Conservation (phyloP, 2,797 vertebrate genomes). For the Coregonus suidteri region DNA sequence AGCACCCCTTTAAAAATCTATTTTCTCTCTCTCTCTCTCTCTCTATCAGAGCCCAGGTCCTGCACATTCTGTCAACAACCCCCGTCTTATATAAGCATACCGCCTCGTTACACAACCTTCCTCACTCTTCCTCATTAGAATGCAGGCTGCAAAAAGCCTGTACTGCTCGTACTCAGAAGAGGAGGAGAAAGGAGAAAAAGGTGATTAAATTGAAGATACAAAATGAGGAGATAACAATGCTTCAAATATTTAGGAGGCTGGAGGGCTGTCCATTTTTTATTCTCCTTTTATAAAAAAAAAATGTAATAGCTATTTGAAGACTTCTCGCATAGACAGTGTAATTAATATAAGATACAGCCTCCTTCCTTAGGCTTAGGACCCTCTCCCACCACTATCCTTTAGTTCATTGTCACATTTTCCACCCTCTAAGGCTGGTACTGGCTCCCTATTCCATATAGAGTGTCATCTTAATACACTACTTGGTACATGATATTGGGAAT, state of each 20-base stretch:
- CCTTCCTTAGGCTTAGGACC: not conserved
- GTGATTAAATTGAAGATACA: constrained; percentile 44
- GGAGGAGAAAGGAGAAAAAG: constrained; percentile 47
- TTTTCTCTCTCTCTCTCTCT: constrained; percentile 19
- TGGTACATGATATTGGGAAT: not conserved
- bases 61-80: constrained; percentile 50
- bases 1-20: constrained; percentile 46
- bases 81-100: constrained; percentile 64
- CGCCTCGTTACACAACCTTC: constrained; percentile 64
- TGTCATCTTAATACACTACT: not conserved
- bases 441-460: not conserved
- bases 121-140: constrained; percentile 60
- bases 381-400: not conserved
- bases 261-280: not conserved
- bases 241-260: not conserved
- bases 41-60: constrained; percentile 38
- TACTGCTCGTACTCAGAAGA: constrained; percentile 20
- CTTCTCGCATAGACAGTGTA: not conserved
- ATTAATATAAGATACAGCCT: not conserved
- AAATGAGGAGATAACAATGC: constrained; percentile 32
- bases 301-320: not conserved
- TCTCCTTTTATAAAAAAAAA: not conserved
- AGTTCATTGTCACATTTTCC: not conserved
- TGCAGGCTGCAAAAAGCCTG: constrained; percentile 63
- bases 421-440: not conserved